These are phyloP conservation scores for Pseudopleuronectes americanus DNA, from an alignment of 2,797 vertebrate genomes.

Conservation along the genomic window DNA sequence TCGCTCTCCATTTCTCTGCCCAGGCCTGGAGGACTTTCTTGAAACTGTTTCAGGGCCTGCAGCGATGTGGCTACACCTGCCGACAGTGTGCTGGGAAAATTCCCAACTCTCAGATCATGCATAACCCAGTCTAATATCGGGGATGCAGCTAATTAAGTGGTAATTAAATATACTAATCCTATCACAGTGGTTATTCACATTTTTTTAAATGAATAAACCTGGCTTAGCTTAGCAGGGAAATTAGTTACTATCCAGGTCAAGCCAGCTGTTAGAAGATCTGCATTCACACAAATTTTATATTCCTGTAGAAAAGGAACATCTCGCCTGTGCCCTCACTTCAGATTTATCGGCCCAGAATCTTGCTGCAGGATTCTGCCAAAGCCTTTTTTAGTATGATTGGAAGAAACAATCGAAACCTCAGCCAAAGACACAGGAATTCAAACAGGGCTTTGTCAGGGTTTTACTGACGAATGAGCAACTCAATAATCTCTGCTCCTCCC, in stretches of 20 bases:
- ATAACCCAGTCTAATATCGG: not conserved
- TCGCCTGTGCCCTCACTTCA: conserved; percentile 28
- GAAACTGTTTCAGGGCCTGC: conserved; percentile 13
- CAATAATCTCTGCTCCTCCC: not conserved
- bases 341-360: conserved; percentile 17
- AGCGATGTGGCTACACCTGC: conserved; percentile 40
- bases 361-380: conserved; percentile 13
- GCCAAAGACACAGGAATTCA: conserved; percentile 29
- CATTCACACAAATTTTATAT: conserved; percentile 27
- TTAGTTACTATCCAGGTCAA: conserved; percentile 50
- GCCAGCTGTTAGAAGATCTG: not conserved
- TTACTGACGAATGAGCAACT: not conserved
- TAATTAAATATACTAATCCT: conserved; percentile 54
- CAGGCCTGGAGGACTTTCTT: conserved; percentile 67
- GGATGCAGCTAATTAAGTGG: conserved; percentile 20
- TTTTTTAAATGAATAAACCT: conserved; percentile 42
- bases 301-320: conserved; percentile 9
- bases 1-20: conserved; percentile 70
- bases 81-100: not conserved
- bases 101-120: conserved; percentile 22
- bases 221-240: conserved; percentile 33
- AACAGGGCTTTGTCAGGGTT: conserved; percentile 4
- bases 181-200: conserved; percentile 31
- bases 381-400: conserved; percentile 9
- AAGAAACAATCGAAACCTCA: conserved; percentile 2